phyloP scores from a whole-genome alignment of 1,140 invertebrate species.

The Temnothorax curvispinosus region DNA sequence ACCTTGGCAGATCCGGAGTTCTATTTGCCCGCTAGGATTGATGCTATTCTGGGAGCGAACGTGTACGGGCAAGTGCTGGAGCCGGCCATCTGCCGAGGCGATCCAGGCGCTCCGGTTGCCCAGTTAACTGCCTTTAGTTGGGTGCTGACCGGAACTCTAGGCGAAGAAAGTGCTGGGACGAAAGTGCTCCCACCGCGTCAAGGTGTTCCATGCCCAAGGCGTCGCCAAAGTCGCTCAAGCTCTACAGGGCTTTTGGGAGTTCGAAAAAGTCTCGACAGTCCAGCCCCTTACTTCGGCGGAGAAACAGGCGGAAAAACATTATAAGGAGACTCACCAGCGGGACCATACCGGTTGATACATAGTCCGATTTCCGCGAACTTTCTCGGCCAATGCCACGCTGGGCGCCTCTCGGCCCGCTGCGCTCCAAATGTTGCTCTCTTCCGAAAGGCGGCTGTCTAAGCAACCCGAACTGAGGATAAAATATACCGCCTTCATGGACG shows the following conservation, averaged over 20 bases:
- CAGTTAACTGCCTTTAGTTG: neutral
- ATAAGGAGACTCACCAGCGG: too few relatives aligned
- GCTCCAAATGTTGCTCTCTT: too few relatives aligned
- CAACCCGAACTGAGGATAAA: too few relatives aligned
- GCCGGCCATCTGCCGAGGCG: neutral
- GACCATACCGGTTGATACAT: too few relatives aligned
- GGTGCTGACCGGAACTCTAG: neutral
- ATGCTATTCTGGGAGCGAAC: neutral
- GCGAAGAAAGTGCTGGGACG: fast-evolving
- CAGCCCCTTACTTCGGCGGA: too few relatives aligned
- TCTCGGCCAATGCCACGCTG: too few relatives aligned
- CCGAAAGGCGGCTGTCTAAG: too few relatives aligned
- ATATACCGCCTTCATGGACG: too few relatives aligned
- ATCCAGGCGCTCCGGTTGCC: neutral
- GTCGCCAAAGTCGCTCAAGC: neutral
- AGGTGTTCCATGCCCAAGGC: neutral
- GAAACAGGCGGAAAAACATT: too few relatives aligned
- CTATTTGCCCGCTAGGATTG: neutral
- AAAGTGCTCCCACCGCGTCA: neutral
- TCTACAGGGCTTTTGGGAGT: constrained; percentile 5
- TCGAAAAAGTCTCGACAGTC: neutral
- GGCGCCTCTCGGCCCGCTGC: too few relatives aligned
- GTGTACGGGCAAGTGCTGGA: neutral
- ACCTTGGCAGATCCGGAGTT: neutral
- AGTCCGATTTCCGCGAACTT: too few relatives aligned